These are phyloP conservation scores for Caenorhabditis doughertyi DNA, from an alignment of 2,888 invertebrate species.

Conservation along the genomic window DNA sequence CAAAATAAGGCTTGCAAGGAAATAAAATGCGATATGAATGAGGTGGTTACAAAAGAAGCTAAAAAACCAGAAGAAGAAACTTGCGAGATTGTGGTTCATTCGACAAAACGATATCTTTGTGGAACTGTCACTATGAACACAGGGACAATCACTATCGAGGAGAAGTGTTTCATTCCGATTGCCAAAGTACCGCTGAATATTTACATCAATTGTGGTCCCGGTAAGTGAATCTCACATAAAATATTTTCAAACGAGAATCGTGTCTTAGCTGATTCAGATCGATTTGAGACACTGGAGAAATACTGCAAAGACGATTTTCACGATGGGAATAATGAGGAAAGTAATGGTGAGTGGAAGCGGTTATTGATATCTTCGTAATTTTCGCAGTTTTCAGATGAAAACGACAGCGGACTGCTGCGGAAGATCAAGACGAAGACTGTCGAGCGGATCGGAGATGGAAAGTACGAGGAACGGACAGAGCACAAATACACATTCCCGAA, in stretches of 20 bases:
- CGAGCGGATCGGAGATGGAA: background rate
- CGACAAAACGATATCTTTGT: conserved; percentile 6
- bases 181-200: background rate
- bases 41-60: background rate
- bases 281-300: background rate
- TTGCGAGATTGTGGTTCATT: background rate
- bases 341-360: background rate
- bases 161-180: background rate
- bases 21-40: no score
- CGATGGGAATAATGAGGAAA: background rate
- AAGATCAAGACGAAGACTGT: background rate
- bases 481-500: conserved; percentile 24
- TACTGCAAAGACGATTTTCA: conserved; percentile 9
- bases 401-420: background rate
- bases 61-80: conserved; percentile 9
- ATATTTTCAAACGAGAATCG: background rate
- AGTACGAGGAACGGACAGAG: conserved; percentile 15
- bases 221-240: conserved; percentile 10
- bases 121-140: background rate
- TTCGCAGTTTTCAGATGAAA: background rate
- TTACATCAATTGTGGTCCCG: conserved; percentile 28
- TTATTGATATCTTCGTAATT: background rate
- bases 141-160: background rate
- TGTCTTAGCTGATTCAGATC: conserved; percentile 27
- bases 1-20: background rate